Percentiles rank a stretch among this genome's conserved stretches.
phyloP scores from a whole-genome alignment of 2,888 invertebrate genomes.

The Lingula anatina region DNA sequence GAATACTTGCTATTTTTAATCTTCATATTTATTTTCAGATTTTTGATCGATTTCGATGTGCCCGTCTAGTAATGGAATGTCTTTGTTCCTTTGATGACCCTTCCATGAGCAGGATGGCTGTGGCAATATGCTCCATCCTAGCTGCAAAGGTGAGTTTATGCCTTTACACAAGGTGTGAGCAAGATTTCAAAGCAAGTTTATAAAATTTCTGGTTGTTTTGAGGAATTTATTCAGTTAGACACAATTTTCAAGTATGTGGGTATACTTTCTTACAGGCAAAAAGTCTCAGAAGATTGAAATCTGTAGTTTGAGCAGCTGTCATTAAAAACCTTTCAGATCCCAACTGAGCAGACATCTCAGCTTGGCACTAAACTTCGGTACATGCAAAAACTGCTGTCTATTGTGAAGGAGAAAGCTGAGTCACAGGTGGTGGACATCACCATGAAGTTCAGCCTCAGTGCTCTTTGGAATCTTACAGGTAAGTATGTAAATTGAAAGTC shows the following conservation, averaged over 20 bases:
- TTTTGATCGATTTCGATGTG: conserved; percentile 65
- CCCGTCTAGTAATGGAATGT: conserved; percentile 67
- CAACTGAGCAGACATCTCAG: conserved; percentile 65
- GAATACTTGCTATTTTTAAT: no score
- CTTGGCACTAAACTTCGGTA: conserved; percentile 64
- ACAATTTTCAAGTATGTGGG: background rate
- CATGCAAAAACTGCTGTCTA: conserved; percentile 64
- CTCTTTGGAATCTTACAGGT: conserved; percentile 72
- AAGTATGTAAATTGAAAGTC: conserved; percentile 9
- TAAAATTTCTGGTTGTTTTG: conserved; percentile 4
- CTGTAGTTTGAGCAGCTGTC: no score
- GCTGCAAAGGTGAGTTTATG: conserved; percentile 55
- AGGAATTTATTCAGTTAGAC: no score
- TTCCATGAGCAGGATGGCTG: conserved; percentile 71
- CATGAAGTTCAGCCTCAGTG: conserved; percentile 70
- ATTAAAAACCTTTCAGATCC: conserved; percentile 59
- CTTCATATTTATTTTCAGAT: conserved; percentile 43
- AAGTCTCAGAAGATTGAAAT: no score
- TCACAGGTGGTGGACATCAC: conserved; percentile 59
- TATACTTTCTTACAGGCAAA: background rate
- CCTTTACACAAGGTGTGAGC: no score
- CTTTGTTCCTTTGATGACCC: conserved; percentile 66
- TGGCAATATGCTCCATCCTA: conserved; percentile 73
- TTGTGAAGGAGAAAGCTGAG: conserved; percentile 60
- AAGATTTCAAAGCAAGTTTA: no score